Evolutionary conservation across 2,113 vertebrate genomes (phyloP), one percentile per base, ranked within the genome.

Genomic region (Accipiter virgatus): DNA sequence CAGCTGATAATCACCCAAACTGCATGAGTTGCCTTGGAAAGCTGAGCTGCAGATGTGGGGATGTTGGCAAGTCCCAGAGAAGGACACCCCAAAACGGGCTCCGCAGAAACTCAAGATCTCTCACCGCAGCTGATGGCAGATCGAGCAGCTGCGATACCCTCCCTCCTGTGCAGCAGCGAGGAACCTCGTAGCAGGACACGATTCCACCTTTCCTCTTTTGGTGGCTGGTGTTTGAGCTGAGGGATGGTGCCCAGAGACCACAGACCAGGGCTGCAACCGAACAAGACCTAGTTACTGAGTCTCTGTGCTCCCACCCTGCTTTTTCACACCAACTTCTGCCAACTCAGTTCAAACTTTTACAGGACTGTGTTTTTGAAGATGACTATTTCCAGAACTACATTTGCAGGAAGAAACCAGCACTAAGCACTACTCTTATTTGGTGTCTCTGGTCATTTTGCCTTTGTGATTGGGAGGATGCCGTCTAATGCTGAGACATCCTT

Each of bases 181-280:
- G 61, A 92, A 17, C 22, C n/a, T 48, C 0, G 0, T 0, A 2
- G 48, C 31, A 42, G 50, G 55, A 88, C 47, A 50, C 0, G 5
- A 83, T 14, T 56, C 26, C 38, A 77, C 42, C 52, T 52, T 43
- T 65, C 19, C 23, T 61, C 52, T 40, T 50, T 50, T 16, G 45
- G 13, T 43, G 40, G 14, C 36, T 42, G 9, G 15, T n/a, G 72
- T 5, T 38, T 71, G 82, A 72, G n/a, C 45, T 56, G 74, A 88
- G 31, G 27, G 50, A 66, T 16, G 67, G 18, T 58, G 50, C n/a
- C n/a, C 68, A 26, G 42, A 71, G 40, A 63, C 27, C 55, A 71
- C 20, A 59, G 12, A 31, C 6, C 18, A 48, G 65, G 26, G 43
- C 48, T 85, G 61, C 61, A 84, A 47, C n/a, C 34, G 70, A 68